These are phyloP conservation scores for Toxostoma redivivum DNA, from an alignment of 2,113 vertebrate genomes.

Conservation along the genomic window DNA sequence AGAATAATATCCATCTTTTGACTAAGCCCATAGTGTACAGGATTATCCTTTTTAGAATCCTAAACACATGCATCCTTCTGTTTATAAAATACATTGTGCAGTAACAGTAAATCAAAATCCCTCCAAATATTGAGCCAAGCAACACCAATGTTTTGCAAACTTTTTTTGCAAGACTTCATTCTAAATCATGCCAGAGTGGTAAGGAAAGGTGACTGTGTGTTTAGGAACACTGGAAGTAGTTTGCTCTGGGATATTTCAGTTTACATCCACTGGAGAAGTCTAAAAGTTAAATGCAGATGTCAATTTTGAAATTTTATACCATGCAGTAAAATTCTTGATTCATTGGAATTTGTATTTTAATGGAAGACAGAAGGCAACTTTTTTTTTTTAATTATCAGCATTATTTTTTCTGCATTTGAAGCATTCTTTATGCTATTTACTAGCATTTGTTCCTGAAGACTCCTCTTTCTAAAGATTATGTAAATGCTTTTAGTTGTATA, in stretches of 20 bases:
- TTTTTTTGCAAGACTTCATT: neutral
- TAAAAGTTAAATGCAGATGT: neutral
- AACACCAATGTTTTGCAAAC: neutral
- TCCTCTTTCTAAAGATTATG: neutral
- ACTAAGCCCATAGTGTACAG: neutral
- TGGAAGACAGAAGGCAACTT: neutral
- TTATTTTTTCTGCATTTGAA: neutral
- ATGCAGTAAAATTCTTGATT: neutral
- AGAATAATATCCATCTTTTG: neutral
- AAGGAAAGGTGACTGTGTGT: neutral
- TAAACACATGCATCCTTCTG: neutral
- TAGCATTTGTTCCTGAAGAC: neutral
- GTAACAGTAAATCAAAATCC: neutral
- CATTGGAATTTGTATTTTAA: neutral
- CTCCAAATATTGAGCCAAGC: neutral
- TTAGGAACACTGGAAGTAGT: neutral
- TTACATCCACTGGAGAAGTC: neutral
- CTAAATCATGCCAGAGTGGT: neutral
- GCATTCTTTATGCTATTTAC: neutral
- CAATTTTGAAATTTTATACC: neutral
- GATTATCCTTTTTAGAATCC: neutral
- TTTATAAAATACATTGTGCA: neutral
- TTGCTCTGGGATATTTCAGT: neutral
- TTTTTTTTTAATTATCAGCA: fast-evolving
- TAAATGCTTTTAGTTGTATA: neutral